A percentile compares a stretch with the other conserved stretches of the same genome.
Evolutionary conservation across 2,888 invertebrate genomes (phyloP).

Genomic region (Saturnia pavonia): DNA sequence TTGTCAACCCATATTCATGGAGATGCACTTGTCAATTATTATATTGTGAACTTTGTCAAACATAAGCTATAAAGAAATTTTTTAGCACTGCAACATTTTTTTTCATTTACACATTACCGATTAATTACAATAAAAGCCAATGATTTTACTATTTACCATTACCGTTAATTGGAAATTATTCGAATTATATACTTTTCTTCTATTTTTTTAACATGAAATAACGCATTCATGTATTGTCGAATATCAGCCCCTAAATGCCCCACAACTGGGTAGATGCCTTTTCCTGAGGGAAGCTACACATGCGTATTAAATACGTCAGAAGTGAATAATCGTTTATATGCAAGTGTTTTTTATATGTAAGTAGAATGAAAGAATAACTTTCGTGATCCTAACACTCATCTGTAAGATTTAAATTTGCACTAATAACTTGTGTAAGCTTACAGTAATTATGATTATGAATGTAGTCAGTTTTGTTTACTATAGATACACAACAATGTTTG

Average conservation of each 20-base stretch:
- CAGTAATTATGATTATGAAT: too few relatives aligned
- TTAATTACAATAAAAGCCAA: background rate
- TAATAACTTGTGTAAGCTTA: background rate
- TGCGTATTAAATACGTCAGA: background rate
- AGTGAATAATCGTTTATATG: background rate
- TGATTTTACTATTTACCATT: background rate
- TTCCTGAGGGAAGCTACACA: background rate
- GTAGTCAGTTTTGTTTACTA: background rate
- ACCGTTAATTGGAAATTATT: background rate
- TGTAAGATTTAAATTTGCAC: background rate
- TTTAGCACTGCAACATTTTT: conserved; percentile 13
- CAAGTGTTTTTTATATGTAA: background rate
- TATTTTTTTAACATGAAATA: background rate
- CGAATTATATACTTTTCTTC: background rate
- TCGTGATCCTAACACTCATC: background rate
- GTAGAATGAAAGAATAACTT: background rate
- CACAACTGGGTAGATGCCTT: background rate
- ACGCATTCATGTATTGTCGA: background rate
- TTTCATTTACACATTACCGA: conserved; percentile 13
- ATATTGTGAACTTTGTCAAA: conserved; percentile 6
- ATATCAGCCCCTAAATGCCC: background rate
- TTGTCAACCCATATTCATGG: conserved; percentile 7
- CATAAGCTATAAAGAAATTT: conserved; percentile 4
- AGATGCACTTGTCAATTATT: conserved; percentile 4
- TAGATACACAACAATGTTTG: background rate